Evolutionary conservation across 2,888 invertebrate species (phyloP).

Genomic region (Drosophila rellima): DNA sequence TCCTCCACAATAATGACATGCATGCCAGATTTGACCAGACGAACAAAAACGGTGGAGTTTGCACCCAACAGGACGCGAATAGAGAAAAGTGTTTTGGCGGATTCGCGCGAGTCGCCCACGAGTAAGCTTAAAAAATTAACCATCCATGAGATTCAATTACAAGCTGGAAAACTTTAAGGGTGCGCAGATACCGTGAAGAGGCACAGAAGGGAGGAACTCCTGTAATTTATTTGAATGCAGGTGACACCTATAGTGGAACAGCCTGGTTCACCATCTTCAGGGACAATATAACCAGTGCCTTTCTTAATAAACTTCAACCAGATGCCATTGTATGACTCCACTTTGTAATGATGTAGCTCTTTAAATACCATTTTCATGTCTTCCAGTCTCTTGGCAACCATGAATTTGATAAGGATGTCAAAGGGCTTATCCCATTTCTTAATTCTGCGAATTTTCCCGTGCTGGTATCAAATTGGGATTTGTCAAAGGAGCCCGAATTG

Average conservation of each 20-base stretch:
- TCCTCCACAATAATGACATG: conserved; percentile 97
- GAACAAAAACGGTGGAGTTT: conserved; percentile 89
- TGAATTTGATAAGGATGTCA: conserved; percentile 94
- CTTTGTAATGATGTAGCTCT: not conserved
- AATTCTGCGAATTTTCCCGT: conserved; percentile 90
- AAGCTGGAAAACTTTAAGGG: conserved; percentile 81
- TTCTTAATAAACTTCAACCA: conserved; percentile 92
- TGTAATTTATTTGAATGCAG: conserved; percentile 94
- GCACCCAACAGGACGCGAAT: conserved; percentile 87
- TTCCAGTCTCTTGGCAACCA: conserved; percentile 95
- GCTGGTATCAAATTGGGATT: conserved; percentile 91
- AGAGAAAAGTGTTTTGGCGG: conserved; percentile 93
- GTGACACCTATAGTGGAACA: conserved; percentile 96
- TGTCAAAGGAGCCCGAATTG: conserved; percentile 88
- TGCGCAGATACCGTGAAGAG: conserved; percentile 88
- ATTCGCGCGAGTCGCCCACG: conserved; percentile 90
- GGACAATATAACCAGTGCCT: conserved; percentile 91
- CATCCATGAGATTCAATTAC: not conserved
- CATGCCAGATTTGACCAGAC: conserved; percentile 94
- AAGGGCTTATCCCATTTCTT: conserved; percentile 91
- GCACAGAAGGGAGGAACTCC: conserved; percentile 88
- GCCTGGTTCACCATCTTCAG: conserved; percentile 94
- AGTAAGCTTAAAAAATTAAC: conserved; percentile 63
- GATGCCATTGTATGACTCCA: conserved; percentile 91
- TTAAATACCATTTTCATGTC: not conserved